Base-by-base conservation (phyloP, 2,888 invertebrate species). In the Actias luna region DNA sequence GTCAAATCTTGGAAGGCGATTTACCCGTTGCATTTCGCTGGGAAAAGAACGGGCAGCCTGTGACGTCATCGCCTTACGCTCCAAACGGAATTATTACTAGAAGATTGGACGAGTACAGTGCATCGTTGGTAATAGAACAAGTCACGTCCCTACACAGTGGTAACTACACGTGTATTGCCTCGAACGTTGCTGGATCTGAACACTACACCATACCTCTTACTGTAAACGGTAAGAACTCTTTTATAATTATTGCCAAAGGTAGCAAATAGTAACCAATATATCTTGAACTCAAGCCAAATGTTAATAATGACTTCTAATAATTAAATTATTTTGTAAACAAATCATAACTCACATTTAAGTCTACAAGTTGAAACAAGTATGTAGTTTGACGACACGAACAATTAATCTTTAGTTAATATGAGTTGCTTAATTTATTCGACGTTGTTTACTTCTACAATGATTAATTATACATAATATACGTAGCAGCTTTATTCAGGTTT, bases 141-240 rank as follows among this genome's bases (percentile, higher is more conserved):
- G 96, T 98, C 67, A 95, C 95, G 63, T 97, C 97, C 35, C 94
- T 95, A 61, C 97, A 98, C 84, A 97, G 96, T 75, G 98, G 98
- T 78, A 98, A 97, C 88, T 97, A 97, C 83, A 97, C 97, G n/a
- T 98, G 98, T 86, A 95, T 97, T 62, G 97, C 97, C n/a, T 95
- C 95, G 59, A 98, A 98, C 88, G 94, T 97, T 29, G 98, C 98
- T 16, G 97, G 97, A 14, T 94, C 94, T 5, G 96, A 96, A 77
- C 93, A 94, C 67, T 96, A 95, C 77, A 95, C 96, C 10, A 96
- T 97, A 63, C 96, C 96, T 31, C 93, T 97, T 5, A 96, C 96
- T 18, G 97, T 97, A 18, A 97, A 97, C 87, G 97, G 96, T 96
- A 93, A 93, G 65, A 57, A 33, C 58, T 12, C n/a, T 46, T 18